Conservation (phyloP, 2,797 vertebrate genomes). For the Holocentrus rufus region DNA sequence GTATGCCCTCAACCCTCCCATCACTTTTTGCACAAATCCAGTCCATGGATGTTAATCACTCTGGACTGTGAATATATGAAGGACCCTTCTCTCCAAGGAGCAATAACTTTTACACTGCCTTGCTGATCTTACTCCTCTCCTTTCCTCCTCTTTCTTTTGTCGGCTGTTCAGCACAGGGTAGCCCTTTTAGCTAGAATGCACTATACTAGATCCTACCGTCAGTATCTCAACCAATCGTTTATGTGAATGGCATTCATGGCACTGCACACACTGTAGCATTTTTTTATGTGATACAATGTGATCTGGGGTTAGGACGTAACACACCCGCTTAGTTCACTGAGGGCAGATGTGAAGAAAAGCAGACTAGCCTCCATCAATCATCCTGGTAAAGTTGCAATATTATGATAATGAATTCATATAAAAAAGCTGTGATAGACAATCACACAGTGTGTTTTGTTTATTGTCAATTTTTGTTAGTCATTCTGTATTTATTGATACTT, state of each 20-base stretch:
- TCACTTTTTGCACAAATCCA: constrained; percentile 79
- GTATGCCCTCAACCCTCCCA: constrained; percentile 42
- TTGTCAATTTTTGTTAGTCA: constrained; percentile 44
- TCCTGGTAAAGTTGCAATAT: constrained; percentile 77
- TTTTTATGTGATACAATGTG: constrained; percentile 32
- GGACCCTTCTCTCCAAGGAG: constrained; percentile 75
- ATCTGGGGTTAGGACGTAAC: constrained; percentile 49
- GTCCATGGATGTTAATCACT: constrained; percentile 64
- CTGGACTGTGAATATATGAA: constrained; percentile 71
- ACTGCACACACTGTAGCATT: constrained; percentile 44
- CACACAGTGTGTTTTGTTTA: constrained; percentile 57
- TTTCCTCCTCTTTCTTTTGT: constrained; percentile 36
- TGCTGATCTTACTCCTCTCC: constrained; percentile 57
- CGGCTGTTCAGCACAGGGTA: constrained; percentile 66
- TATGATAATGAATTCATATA: constrained; percentile 66
- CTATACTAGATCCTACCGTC: constrained; percentile 57
- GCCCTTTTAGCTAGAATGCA: constrained; percentile 71
- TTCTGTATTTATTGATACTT: constrained; percentile 65
- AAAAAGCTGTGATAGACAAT: constrained; percentile 82
- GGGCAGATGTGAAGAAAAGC: constrained; percentile 67
- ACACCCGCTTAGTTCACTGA: constrained; percentile 35
- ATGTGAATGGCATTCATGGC: constrained; percentile 31
- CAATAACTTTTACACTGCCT: constrained; percentile 78
- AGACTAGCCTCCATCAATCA: constrained; percentile 71
- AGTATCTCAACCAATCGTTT: constrained; percentile 42